phyloP scores from a whole-genome alignment of 2,797 vertebrate species.

The Liasis olivaceus region DNA sequence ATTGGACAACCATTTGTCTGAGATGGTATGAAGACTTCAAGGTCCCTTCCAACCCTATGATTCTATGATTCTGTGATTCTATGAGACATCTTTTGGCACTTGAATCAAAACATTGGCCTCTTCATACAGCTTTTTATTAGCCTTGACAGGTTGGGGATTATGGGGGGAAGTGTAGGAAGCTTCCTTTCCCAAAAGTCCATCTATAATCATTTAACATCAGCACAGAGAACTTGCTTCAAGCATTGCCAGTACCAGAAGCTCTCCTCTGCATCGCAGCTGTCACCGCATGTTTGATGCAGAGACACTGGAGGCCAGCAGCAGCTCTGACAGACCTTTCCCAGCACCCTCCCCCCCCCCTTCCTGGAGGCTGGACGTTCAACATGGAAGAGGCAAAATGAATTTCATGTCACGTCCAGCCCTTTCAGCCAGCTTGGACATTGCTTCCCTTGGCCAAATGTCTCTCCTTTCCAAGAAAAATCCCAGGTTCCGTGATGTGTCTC shows the following conservation, averaged over 20 bases:
- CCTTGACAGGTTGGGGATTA: neutral
- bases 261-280: neutral
- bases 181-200: neutral
- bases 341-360: neutral
- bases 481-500: neutral
- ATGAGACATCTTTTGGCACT: neutral
- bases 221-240: neutral
- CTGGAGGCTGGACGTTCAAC: neutral
- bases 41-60: too few relatives aligned
- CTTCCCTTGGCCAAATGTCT: neutral
- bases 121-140: neutral
- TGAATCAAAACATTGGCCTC: neutral
- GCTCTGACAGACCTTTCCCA: neutral
- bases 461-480: neutral
- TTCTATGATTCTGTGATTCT: too few relatives aligned
- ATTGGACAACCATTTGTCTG: too few relatives aligned
- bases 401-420: neutral
- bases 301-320: neutral
- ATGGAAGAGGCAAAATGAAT: neutral
- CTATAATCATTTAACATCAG: neutral
- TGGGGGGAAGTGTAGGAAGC: neutral
- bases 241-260: neutral
- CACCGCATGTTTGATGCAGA: neutral
- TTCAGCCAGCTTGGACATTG: neutral
- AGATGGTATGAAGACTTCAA: neutral